Evolutionary conservation across 2,797 vertebrate species (phyloP).

Genomic region (Anisognathus igniventris): DNA sequence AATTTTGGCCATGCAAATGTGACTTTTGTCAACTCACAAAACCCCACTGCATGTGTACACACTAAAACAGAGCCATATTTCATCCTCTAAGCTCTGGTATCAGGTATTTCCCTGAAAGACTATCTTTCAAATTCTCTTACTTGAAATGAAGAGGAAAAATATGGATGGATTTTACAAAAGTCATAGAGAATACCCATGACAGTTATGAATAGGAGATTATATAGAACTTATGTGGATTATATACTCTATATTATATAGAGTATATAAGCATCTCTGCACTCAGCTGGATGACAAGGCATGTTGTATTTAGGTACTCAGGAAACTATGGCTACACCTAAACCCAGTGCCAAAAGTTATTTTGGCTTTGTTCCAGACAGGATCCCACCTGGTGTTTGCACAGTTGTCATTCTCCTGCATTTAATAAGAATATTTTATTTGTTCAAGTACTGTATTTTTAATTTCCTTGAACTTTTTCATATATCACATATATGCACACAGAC

Average conservation of each 20-base stretch:
- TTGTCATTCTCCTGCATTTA: neutral
- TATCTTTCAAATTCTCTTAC: neutral
- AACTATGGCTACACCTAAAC: neutral
- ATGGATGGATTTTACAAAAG: neutral
- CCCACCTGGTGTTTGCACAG: slow-evolving; percentile 18
- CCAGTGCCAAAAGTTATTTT: neutral
- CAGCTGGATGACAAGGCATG: neutral
- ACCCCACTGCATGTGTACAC: neutral
- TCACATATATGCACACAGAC: neutral
- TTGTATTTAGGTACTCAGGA: neutral
- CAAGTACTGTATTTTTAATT: neutral
- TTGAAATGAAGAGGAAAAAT: neutral
- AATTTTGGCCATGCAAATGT: neutral
- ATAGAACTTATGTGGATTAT: neutral
- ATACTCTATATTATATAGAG: neutral
- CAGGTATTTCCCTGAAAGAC: neutral
- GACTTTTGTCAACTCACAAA: neutral
- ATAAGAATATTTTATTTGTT: slow-evolving; percentile 12
- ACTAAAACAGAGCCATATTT: neutral
- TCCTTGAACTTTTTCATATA: neutral
- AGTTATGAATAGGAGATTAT: neutral
- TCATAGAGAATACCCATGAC: neutral
- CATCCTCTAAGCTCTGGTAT: neutral
- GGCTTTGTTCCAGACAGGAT: neutral
- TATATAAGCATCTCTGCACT: neutral